Evolutionary conservation across 2,888 invertebrate genomes (phyloP), one percentile per base, ranked within the genome.

Genomic region (Morpho deidamia): DNA sequence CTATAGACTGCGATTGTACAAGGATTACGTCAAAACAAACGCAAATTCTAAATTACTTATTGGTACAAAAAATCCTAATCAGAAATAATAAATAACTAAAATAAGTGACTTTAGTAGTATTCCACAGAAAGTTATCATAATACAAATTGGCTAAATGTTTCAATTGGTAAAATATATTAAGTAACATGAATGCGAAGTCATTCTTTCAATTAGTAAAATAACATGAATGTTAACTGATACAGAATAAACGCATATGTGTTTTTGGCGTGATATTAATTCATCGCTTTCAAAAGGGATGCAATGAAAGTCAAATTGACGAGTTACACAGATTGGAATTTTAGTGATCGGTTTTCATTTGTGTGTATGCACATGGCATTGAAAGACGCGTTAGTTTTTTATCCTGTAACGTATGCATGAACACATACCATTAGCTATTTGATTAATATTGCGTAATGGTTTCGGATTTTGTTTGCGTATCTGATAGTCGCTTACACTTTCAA

Each of bases 271-370:
- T 81, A 80, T 81, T 79, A 82, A 81, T 76, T 78, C 74, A 76
- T 72, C 70, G 67, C 68, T 70, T 77, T 68, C 74, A 62, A 60
- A 69, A 76, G 74, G 75, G 76, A 74, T 69, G 61, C 65, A 67
- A 71, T 65, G 66, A 62, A 69, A 75, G 72, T 70, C 72, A 72
- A 71, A 75, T 72, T 68, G 68, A 67, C 60, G 56, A 39, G 56
- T 66, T 67, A 72, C 74, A 74, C 76, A 79, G 81, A 84, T 84
- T 83, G 80, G 78, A n/a, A 78, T 85, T 82, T 74, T 67, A 74
- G 67, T 66, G 66, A 71, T 68, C 62, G 65, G 59, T 69, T 67
- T 65, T 66, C 70, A 71, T 76, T 76, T 72, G 69, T 60, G 48
- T 47, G 44, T 57, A n/a, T n/a, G n/a, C n/a, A 44, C 45, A 56